These are phyloP conservation scores for Xenus cinereus DNA, from an alignment of 2,113 vertebrate genomes.

Conservation along the genomic window DNA sequence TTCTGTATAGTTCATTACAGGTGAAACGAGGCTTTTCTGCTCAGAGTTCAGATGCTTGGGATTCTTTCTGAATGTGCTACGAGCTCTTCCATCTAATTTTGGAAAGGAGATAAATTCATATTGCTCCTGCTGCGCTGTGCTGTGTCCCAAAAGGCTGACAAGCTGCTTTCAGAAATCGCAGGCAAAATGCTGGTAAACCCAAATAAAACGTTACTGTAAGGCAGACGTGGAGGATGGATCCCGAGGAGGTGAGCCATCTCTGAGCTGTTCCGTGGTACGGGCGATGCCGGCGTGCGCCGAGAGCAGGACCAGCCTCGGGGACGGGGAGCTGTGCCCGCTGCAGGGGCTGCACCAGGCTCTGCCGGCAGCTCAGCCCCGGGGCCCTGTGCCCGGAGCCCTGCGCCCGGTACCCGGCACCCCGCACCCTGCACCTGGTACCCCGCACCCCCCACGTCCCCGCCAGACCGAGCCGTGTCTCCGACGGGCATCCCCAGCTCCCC, in stretches of 20 bases:
- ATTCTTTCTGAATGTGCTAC: background rate
- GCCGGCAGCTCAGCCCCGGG: background rate
- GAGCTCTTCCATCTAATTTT: background rate
- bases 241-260: background rate
- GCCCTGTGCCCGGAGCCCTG: background rate
- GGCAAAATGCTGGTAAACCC: background rate
- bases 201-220: background rate
- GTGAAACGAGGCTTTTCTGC: background rate
- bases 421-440: too few relatives aligned
- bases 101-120: background rate
- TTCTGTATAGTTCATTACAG: background rate
- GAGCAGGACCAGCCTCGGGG: background rate
- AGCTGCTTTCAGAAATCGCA: background rate
- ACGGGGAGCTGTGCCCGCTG: background rate
- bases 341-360: background rate
- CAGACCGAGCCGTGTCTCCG: background rate
- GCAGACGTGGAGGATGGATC: background rate
- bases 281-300: background rate
- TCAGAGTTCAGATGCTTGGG: background rate
- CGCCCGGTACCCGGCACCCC: background rate
- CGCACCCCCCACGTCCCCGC: too few relatives aligned
- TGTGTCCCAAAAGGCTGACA: background rate
- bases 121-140: background rate
- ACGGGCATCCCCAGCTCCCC: background rate
- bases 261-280: fast-evolving